These are phyloP conservation scores for Ladona fulva DNA, from an alignment of 1,140 invertebrate genomes.

Conservation along the genomic window DNA sequence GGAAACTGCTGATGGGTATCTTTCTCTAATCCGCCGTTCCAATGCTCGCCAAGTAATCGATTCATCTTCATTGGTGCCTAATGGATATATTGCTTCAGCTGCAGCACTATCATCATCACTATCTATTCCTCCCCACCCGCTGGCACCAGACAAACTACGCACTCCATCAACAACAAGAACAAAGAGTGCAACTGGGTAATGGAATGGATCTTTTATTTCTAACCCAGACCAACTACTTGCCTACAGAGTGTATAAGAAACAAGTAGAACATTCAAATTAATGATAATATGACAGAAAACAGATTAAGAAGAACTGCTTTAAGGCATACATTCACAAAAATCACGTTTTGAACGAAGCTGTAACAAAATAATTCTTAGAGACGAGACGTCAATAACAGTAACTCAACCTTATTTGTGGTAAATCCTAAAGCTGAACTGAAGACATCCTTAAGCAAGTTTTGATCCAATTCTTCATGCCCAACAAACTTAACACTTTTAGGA, in stretches of 20 bases:
- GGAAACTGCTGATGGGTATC: conserved; percentile 39
- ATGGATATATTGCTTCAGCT: conserved; percentile 34
- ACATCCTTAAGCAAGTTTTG: conserved; percentile 59
- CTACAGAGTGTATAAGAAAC: conserved; percentile 33
- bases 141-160: conserved; percentile 31
- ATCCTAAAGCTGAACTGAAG: conserved; percentile 58
- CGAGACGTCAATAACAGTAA: conserved; percentile 2
- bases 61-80: conserved; percentile 54
- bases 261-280: background rate
- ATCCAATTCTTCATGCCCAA: conserved; percentile 46
- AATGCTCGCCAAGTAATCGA: conserved; percentile 50
- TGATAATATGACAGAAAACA: background rate
- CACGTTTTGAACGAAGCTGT: no score
- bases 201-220: conserved; percentile 60
- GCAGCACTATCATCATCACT: background rate
- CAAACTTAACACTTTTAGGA: conserved; percentile 55
- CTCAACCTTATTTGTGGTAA: conserved; percentile 50
- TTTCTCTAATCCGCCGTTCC: conserved; percentile 44
- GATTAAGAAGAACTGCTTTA: background rate
- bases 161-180: conserved; percentile 63
- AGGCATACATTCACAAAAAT: no score
- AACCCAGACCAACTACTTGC: conserved; percentile 60
- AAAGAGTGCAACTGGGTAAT: conserved; percentile 65
- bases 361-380: no score
- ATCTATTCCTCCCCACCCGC: conserved; percentile 36